phyloP scores from a whole-genome alignment of 2,888 invertebrate species.

The Spisula solida region DNA sequence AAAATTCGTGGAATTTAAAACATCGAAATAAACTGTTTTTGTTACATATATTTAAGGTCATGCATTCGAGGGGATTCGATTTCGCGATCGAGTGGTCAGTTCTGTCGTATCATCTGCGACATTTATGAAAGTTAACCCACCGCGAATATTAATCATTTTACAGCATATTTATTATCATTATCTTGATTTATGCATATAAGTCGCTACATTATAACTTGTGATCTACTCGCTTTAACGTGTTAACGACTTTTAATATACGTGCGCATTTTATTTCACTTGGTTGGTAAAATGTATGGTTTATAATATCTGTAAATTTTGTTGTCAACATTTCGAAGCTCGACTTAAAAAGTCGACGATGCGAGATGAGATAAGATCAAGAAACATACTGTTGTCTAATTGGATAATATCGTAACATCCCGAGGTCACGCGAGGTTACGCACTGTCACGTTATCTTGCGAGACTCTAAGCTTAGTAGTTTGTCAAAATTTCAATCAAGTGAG shows the following conservation, averaged over 20 bases:
- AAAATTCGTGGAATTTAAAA: too few species aligned
- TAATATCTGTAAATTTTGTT: not conserved
- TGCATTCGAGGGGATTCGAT: too few species aligned
- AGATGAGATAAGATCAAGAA: slow-evolving; percentile 58
- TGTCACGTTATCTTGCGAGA: slow-evolving; percentile 62
- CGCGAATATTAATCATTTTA: too few species aligned
- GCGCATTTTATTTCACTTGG: not conserved
- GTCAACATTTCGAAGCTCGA: not conserved
- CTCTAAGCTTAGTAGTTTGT: slow-evolving; percentile 44
- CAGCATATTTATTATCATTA: too few species aligned
- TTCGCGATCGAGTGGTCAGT: too few species aligned
- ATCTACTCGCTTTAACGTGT: not conserved
- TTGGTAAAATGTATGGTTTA: not conserved
- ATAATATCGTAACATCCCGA: slow-evolving; percentile 66
- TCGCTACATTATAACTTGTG: not conserved
- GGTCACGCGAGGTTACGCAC: slow-evolving; percentile 64
- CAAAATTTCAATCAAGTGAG: slow-evolving; percentile 52
- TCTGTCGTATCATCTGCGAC: too few species aligned
- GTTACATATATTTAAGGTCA: too few species aligned
- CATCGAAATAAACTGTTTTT: too few species aligned
- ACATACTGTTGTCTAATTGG: slow-evolving; percentile 66
- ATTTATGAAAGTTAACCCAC: too few species aligned
- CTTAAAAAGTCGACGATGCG: slow-evolving; percentile 53
- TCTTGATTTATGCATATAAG: not conserved
- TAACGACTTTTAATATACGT: slow-evolving; percentile 10